A percentile compares a stretch with the other conserved stretches of the same genome.
Evolutionary conservation across 2,888 invertebrate genomes (phyloP).

Genomic region (Ophioninae sp.): DNA sequence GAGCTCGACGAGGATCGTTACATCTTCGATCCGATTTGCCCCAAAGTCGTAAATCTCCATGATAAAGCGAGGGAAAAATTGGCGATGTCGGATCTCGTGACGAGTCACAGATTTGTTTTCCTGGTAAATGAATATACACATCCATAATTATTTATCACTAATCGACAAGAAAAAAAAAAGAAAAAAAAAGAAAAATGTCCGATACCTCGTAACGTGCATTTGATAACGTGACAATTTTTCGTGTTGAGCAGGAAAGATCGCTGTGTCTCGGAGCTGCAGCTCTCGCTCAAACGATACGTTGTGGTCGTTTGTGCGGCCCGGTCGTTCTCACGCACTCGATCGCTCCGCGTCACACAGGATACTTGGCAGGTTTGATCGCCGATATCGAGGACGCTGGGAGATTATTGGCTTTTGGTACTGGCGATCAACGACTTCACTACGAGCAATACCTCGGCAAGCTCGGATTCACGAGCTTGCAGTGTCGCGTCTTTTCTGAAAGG

Average conservation of each 20-base stretch:
- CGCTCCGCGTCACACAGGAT: conserved; percentile 90
- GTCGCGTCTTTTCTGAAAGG: conserved; percentile 76
- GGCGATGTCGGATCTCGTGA: conserved; percentile 83
- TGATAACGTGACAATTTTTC: conserved; percentile 55
- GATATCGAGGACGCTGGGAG: conserved; percentile 84
- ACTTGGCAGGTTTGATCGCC: conserved; percentile 86
- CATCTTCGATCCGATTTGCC: conserved; percentile 84
- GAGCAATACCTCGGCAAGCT: conserved; percentile 86
- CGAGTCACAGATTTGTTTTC: conserved; percentile 83
- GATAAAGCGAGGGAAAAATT: conserved; percentile 82
- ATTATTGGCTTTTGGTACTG: conserved; percentile 85
- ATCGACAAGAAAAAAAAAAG: background rate
- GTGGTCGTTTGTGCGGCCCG: conserved; percentile 86
- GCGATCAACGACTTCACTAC: conserved; percentile 83
- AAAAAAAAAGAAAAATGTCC: background rate
- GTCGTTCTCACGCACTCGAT: conserved; percentile 91
- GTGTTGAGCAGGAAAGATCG: conserved; percentile 85
- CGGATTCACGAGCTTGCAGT: conserved; percentile 83
- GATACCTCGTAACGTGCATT: background rate
- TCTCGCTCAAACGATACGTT: conserved; percentile 86
- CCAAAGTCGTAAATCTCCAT: conserved; percentile 84
- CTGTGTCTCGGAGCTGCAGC: conserved; percentile 91
- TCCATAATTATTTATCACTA: background rate
- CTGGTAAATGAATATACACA: conserved; percentile 79
- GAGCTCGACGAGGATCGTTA: conserved; percentile 79